Percentiles rank a stretch among this genome's conserved stretches.
phyloP scores from a whole-genome alignment of 2,888 invertebrate species.

The Ectobius pallidus region DNA sequence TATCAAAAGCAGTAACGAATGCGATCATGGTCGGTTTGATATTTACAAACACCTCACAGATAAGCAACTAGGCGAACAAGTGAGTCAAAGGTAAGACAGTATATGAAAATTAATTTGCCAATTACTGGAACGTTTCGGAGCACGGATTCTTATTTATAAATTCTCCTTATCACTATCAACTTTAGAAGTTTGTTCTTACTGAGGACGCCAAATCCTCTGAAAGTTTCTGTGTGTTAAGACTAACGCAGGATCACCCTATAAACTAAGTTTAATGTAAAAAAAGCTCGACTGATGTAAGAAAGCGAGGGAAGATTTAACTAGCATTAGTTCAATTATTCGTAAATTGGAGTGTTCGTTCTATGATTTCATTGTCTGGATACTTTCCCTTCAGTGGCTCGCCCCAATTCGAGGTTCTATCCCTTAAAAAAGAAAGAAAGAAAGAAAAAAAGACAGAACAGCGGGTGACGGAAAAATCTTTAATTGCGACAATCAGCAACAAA shows the following conservation, averaged over 20 bases:
- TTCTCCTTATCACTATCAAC: too few relatives aligned
- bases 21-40: too few relatives aligned
- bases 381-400: not conserved
- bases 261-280: not conserved
- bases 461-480: slow-evolving; percentile 43
- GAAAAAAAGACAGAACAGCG: slow-evolving; percentile 11
- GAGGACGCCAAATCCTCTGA: too few relatives aligned
- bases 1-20: too few relatives aligned
- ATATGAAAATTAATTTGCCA: too few relatives aligned
- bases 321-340: slow-evolving; percentile 33
- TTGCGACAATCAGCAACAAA: slow-evolving; percentile 42
- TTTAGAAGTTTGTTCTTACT: too few relatives aligned
- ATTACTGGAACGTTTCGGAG: too few relatives aligned
- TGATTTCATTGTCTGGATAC: slow-evolving; percentile 16
- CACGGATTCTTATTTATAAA: too few relatives aligned
- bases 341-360: slow-evolving; percentile 24
- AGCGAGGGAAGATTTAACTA: slow-evolving; percentile 28
- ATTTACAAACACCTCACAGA: too few relatives aligned
- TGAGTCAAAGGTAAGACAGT: too few relatives aligned
- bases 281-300: not conserved
- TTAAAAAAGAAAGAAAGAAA: slow-evolving; percentile 2
- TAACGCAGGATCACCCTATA: not conserved
- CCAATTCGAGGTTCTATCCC: not conserved
- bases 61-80: too few relatives aligned
- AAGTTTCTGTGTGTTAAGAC: too few relatives aligned